These are phyloP conservation scores for Pinctada fucata DNA, from an alignment of 2,888 invertebrate genomes.

Conservation along the genomic window DNA sequence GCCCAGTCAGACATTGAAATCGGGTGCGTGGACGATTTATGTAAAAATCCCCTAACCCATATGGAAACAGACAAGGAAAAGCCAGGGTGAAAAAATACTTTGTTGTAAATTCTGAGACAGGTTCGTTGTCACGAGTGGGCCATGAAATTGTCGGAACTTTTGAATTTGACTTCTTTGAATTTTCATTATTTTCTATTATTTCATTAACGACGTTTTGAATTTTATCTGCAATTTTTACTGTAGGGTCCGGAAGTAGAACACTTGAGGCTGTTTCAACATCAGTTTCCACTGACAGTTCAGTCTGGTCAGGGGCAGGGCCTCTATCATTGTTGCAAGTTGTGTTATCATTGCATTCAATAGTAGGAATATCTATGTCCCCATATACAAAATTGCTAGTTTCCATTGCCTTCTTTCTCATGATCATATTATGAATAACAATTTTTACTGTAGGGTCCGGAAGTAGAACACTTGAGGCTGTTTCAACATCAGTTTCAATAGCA, in stretches of 20 bases:
- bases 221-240: too few relatives aligned
- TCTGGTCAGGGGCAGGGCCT: constrained; percentile 40
- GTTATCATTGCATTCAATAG: too few relatives aligned
- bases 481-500: constrained; percentile 14
- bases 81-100: constrained; percentile 46
- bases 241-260: too few relatives aligned
- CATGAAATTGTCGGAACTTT: constrained; percentile 36
- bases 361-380: too few relatives aligned
- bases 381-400: too few relatives aligned
- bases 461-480: constrained; percentile 33
- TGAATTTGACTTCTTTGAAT: constrained; percentile 6
- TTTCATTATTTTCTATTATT: constrained; percentile 13
- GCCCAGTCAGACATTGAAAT: constrained; percentile 45
- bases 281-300: constrained; percentile 23
- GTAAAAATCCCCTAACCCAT: constrained; percentile 50
- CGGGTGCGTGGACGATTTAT: constrained; percentile 38
- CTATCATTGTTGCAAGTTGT: constrained; percentile 22
- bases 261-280: constrained; percentile 30
- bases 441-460: too few relatives aligned
- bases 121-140: constrained; percentile 44
- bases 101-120: constrained; percentile 51
- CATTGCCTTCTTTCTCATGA: too few relatives aligned
- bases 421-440: too few relatives aligned
- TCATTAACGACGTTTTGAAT: constrained; percentile 29
- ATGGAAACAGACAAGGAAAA: constrained; percentile 52